phyloP scores from a whole-genome alignment of 1,140 invertebrate species.

The Macrosteles quadrilineatus region DNA sequence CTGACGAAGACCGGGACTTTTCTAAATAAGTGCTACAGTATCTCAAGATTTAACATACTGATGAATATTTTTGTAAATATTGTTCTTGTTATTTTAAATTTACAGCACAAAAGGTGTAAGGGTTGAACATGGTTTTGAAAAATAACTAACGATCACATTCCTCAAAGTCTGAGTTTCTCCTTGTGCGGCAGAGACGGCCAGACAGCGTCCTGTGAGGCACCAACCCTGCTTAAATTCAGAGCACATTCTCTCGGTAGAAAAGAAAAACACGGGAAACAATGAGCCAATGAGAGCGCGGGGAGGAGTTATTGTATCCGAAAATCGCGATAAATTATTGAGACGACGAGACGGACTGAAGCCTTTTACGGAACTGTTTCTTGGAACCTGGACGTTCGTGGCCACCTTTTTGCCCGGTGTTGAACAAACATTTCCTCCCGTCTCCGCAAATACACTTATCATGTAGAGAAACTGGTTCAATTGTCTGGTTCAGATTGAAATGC shows the following conservation, averaged over 20 bases:
- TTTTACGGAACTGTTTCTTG: neutral
- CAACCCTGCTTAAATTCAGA: constrained; percentile 14
- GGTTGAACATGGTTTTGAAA: no score
- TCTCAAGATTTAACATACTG: no score
- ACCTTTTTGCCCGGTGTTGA: constrained; percentile 18
- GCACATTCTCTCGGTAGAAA: neutral
- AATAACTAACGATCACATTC: no score
- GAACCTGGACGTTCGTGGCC: constrained; percentile 11
- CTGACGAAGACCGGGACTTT: no score
- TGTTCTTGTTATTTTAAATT: no score
- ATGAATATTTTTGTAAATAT: no score
- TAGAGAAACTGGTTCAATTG: constrained; percentile 17
- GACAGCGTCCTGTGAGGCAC: neutral
- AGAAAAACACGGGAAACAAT: constrained; percentile 10
- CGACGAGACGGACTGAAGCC: neutral
- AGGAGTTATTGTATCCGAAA: constrained; percentile 13
- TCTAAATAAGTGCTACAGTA: no score
- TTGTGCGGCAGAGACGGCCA: no score
- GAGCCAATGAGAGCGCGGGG: constrained; percentile 13
- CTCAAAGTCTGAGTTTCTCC: no score
- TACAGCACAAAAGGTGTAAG: no score
- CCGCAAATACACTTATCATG: constrained; percentile 23
- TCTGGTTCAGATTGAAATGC: neutral
- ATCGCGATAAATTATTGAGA: constrained; percentile 22
- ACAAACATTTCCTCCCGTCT: constrained; percentile 12